Percentiles rank a stretch among this genome's conserved stretches.
These are phyloP conservation scores for Oophaga pumilio DNA, from an alignment of 2,113 vertebrate genomes.

Conservation along the genomic window DNA sequence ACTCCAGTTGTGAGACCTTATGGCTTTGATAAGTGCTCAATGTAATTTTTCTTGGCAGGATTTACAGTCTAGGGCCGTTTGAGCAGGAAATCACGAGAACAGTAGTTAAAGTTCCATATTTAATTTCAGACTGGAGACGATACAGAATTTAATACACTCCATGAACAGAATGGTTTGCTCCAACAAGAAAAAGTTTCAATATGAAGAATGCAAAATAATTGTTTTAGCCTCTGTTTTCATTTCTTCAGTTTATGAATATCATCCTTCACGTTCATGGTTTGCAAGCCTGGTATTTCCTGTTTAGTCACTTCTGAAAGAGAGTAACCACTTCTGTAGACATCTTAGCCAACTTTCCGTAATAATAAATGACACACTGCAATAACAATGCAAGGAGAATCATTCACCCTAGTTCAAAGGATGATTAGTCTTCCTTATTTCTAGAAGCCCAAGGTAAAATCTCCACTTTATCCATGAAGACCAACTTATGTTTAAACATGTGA, in stretches of 20 bases:
- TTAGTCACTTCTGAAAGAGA: slow-evolving; percentile 13
- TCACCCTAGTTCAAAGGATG: neutral
- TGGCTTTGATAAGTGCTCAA: slow-evolving; percentile 6
- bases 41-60: slow-evolving; percentile 3
- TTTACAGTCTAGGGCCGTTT: neutral
- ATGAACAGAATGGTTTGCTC: neutral
- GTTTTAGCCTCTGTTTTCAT: slow-evolving; percentile 7
- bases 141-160: neutral
- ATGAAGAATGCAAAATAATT: slow-evolving; percentile 22
- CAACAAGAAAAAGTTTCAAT: neutral
- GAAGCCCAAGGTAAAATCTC: neutral
- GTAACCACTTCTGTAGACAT: neutral
- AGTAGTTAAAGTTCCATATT: slow-evolving; percentile 31
- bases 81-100: neutral
- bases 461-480: neutral
- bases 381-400: slow-evolving; percentile 5
- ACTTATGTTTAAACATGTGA: neutral
- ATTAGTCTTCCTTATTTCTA: neutral
- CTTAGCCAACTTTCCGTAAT: slow-evolving; percentile 14
- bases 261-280: slow-evolving; percentile 9
- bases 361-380: neutral
- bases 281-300: slow-evolving; percentile 38
- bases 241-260: slow-evolving; percentile 21
- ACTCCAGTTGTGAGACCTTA: neutral
- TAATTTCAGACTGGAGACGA: slow-evolving; percentile 38